Conservation (phyloP, 1,140 invertebrate species). For the Pteromalus puparum region DNA sequence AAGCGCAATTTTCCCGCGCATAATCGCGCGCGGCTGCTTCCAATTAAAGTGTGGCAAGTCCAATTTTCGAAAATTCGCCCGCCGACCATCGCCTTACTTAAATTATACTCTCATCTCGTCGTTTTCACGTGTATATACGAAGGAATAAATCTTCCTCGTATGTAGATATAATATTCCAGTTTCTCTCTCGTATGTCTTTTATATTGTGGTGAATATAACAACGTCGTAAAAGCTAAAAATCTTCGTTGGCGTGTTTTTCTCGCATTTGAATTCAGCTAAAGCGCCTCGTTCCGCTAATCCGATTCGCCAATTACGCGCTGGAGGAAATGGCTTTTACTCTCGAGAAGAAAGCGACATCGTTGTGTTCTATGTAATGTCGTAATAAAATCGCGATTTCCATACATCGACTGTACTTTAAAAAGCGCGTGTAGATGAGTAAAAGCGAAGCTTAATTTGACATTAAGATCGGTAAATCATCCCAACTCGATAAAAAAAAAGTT, state of each 20-base stretch:
- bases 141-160: too few relatives aligned
- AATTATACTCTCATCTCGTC: too few relatives aligned
- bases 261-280: not conserved
- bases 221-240: not conserved
- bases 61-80: constrained; percentile 19
- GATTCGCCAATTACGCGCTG: not conserved
- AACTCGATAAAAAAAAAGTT: too few relatives aligned
- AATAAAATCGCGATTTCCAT: too few relatives aligned
- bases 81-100: not conserved
- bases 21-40: not conserved
- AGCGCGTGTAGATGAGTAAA: too few relatives aligned
- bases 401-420: not conserved
- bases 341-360: too few relatives aligned
- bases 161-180: too few relatives aligned
- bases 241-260: not conserved
- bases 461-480: not conserved
- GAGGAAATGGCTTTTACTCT: too few relatives aligned
- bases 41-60: not conserved
- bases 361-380: too few relatives aligned
- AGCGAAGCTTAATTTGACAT: not conserved
- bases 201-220: not conserved
- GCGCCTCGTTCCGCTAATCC: not conserved
- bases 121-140: too few relatives aligned
- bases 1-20: not conserved
- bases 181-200: too few relatives aligned